Base-by-base conservation (phyloP, 2,113 vertebrate genomes). In the Lepus timidus region DNA sequence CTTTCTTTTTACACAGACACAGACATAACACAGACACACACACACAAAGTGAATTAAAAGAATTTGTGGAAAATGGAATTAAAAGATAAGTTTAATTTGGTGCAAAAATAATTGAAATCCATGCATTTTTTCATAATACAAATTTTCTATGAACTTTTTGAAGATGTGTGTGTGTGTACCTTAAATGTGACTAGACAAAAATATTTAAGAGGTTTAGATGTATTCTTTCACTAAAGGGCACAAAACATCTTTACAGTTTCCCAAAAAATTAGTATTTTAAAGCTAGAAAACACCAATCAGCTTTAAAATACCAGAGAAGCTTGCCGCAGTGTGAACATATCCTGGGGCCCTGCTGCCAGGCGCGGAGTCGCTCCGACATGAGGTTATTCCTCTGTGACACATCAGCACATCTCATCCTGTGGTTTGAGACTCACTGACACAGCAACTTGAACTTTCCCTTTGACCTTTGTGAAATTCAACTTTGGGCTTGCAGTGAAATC, bases 391-490 rank as follows among this genome's bases (percentile, higher is more conserved):
- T 44, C 91, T 73, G 80, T 81, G 89, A 73, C 79, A 88, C 36
- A 90, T 79, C 75, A 81, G 83, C 74, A 87, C 49, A 12, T 58
- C 62, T 70, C 71, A 71, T 91, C 65, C 58, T 88, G 96, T 83
- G 89, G 86, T 74, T 82, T 91, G 94, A 95, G 65, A 91, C 76
- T 96, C 95, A 92, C 94, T 95, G 95, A 97, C 83, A 83, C 71
- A 85, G 95, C 83, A 94, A 65, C 76, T 91, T 96, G 94, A 93
- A 95, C 79, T 96, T 96, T 95, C 71, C 95, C 85, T 97, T 87
- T 79, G 93, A 96, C 91, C 93, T 97, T 94, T 94, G 83, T 76
- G 58, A 97, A 89, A 94, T 91, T 97, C 79, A 92, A 65, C 79
- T 96, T 95, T 96, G 78, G 89, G 88, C 88, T 95, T 79, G 61